Base-by-base conservation (phyloP, 2,797 vertebrate genomes). In the Morelia viridis region DNA sequence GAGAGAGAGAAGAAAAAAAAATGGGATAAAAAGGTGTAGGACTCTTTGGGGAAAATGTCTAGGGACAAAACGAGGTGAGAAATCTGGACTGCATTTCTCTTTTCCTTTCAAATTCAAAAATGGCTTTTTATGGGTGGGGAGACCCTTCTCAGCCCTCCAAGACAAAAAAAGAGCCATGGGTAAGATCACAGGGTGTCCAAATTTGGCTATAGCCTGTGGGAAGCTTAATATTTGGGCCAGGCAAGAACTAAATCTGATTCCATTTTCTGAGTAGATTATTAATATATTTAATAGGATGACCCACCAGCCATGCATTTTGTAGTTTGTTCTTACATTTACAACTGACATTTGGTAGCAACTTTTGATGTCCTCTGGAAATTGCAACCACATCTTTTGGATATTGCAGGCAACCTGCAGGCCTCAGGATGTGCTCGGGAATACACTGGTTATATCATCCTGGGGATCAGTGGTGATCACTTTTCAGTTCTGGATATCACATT, bases 21-120 rank as follows among this genome's bases (percentile, higher is more conserved):
- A 24, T 90, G n/a, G 61, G 26, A 6, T 9, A 62, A 57, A 50
- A 68, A 22, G 4, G 84, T 53, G 35, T 6, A 15, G 19, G 22
- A 89, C 94, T 89, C 61, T 91, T 94, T 91, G 89, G 24, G 89
- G 0, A 19, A 53, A 46, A 11, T 65, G 80, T 93, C 92, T 94
- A 95, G 94, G 91, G 94, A 93, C 94, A 93, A 62, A 95, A 95
- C 93, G 64, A 35, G 91, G 93, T 87, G 0, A 0, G 0, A 88
- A 90, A 5, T 94, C 62, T 92, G 93, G 94, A 96, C 91, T 28
- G 88, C 92, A 65, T 95, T 94, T 92, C 93, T 89, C 80, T 88
- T 90, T 90, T 24, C 24, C 31, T 56, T 41, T 46, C 1, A 85
- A 10, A 68, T 56, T 60, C 60, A 3, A 28, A 8, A 13, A 2